Percentiles rank a stretch among this genome's conserved stretches.
Evolutionary conservation across 1,140 invertebrate species (phyloP).

Genomic region (Achatina immaculata): DNA sequence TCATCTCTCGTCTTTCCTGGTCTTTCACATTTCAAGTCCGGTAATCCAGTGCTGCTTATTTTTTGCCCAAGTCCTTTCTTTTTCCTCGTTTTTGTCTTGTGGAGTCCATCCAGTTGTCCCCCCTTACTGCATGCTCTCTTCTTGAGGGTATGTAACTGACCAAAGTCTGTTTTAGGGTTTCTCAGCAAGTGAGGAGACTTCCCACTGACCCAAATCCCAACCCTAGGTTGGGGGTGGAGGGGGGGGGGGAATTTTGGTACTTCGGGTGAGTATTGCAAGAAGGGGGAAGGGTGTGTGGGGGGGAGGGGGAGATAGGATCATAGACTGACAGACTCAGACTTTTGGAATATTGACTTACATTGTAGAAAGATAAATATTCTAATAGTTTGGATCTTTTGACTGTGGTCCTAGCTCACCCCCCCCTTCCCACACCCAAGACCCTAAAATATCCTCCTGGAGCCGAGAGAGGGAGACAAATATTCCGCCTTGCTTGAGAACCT

Average conservation of each 20-base stretch:
- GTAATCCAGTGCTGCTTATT: too few relatives aligned
- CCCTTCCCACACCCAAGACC: not conserved
- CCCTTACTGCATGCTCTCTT: not conserved
- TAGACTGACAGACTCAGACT: not conserved
- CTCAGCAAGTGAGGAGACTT: not conserved
- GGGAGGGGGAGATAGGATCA: constrained; percentile 3
- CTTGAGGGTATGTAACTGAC: not conserved
- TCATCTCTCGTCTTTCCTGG: too few relatives aligned
- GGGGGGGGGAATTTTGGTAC: too few relatives aligned
- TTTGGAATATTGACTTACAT: not conserved
- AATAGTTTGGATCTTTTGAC: not conserved
- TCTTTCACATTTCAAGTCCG: too few relatives aligned
- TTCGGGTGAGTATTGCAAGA: not conserved
- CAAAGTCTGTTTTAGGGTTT: not conserved
- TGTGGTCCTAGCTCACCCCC: not conserved
- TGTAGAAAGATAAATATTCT: not conserved
- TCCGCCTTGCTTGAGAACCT: not conserved
- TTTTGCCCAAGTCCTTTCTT: too few relatives aligned
- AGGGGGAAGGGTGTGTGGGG: not conserved
- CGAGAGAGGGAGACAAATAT: not conserved
- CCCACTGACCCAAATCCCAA: too few relatives aligned
- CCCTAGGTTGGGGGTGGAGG: too few relatives aligned
- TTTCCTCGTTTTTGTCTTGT: too few relatives aligned
- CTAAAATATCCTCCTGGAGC: not conserved
- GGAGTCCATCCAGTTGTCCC: not conserved